A percentile compares a stretch with the other conserved stretches of the same genome.
These are phyloP conservation scores for Seira musarum DNA, from an alignment of 2,888 invertebrate species.

Conservation along the genomic window DNA sequence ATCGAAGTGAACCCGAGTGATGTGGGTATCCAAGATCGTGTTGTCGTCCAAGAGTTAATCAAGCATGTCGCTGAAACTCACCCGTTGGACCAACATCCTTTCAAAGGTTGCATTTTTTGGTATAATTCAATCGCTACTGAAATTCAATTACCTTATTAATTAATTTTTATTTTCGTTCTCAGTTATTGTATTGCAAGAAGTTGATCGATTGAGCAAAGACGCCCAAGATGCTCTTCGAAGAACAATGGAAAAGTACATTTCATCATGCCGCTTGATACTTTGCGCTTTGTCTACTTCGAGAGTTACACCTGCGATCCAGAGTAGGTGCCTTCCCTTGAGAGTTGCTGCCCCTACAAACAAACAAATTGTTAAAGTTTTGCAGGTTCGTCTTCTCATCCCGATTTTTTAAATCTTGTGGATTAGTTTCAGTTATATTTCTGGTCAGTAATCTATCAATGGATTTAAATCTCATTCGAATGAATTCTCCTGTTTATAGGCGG, in stretches of 20 bases:
- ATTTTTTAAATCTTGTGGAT: conserved; percentile 19
- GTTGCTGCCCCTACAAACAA: conserved; percentile 88
- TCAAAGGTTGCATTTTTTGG: conserved; percentile 80
- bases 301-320: conserved; percentile 97
- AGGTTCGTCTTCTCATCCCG: too few species aligned
- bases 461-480: neutral
- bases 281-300: conserved; percentile 95
- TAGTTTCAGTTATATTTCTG: neutral
- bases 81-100: conserved; percentile 94
- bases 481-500: conserved; percentile 73
- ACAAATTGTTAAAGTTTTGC: conserved; percentile 81
- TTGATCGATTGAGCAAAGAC: conserved; percentile 95
- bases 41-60: conserved; percentile 97
- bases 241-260: conserved; percentile 99
- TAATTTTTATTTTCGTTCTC: too few species aligned
- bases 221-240: conserved; percentile 98
- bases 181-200: conserved; percentile 96
- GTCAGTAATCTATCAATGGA: neutral
- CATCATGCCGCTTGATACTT: conserved; percentile 93
- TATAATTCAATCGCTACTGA: neutral
- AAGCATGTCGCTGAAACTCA: conserved; percentile 98
- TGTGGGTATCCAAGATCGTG: conserved; percentile 96
- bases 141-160: conserved; percentile 3
- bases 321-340: conserved; percentile 93
- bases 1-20: conserved; percentile 97